phyloP scores from a whole-genome alignment of 2,888 invertebrate genomes.

The Sepiola atlantica region DNA sequence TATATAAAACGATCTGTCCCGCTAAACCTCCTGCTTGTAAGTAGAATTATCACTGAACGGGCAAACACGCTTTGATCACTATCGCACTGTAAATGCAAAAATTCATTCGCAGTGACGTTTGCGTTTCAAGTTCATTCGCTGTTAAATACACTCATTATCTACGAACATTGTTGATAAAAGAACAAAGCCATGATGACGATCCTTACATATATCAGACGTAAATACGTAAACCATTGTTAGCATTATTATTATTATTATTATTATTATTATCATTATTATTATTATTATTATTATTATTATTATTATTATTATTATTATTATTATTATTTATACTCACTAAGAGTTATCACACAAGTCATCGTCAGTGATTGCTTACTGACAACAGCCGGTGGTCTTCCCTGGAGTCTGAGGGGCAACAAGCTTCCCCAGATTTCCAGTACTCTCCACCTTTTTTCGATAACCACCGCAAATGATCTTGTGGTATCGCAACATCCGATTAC shows the following conservation, averaged over 20 bases:
- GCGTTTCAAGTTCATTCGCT: not conserved
- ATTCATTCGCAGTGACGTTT: not conserved
- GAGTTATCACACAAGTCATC: too few relatives aligned
- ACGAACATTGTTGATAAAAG: not conserved
- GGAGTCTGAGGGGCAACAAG: too few relatives aligned
- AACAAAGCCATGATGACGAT: not conserved
- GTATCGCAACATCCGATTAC: too few relatives aligned
- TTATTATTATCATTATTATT: not conserved
- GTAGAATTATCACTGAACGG: not conserved
- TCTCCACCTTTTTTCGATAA: too few relatives aligned
- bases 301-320: too few relatives aligned
- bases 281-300: not conserved
- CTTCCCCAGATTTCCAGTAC: too few relatives aligned
- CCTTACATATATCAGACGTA: not conserved
- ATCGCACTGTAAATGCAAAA: not conserved
- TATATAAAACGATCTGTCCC: not conserved
- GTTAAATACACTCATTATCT: not conserved
- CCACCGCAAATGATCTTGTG: too few relatives aligned
- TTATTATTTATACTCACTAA: too few relatives aligned
- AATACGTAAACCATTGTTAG: not conserved
- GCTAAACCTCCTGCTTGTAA: not conserved
- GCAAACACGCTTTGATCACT: not conserved
- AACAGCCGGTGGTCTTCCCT: too few relatives aligned
- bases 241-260: not conserved
- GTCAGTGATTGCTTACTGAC: too few relatives aligned